Conservation (phyloP, 2,797 vertebrate species). For the Simalia tracyae region DNA sequence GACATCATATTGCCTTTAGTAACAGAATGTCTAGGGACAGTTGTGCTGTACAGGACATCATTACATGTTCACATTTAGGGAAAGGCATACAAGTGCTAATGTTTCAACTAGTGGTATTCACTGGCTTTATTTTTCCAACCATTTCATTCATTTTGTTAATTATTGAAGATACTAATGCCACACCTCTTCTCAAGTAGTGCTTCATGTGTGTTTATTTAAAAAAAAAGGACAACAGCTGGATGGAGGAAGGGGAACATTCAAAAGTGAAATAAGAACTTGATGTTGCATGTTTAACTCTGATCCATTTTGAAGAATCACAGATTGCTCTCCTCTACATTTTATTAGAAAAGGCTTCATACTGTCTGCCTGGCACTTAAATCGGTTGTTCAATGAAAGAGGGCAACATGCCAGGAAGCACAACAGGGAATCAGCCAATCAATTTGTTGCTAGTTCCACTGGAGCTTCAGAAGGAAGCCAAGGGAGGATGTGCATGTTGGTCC, state of each 20-base stretch:
- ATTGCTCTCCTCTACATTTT: not conserved
- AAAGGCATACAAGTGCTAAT: not conserved
- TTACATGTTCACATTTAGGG: not conserved
- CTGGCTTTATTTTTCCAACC: not conserved
- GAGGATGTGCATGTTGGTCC: not conserved
- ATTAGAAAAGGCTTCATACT: not conserved
- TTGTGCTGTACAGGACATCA: not conserved
- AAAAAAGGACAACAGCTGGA: not conserved
- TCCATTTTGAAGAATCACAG: not conserved
- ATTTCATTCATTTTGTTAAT: not conserved
- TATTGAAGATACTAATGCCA: not conserved
- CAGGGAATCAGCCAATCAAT: not conserved
- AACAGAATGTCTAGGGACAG: not conserved
- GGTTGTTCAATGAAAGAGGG: not conserved
- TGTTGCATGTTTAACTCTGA: not conserved
- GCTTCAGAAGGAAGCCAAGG: not conserved
- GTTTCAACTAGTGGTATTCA: not conserved
- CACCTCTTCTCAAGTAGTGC: not conserved
- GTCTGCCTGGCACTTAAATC: not conserved
- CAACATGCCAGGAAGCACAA: conserved; percentile 6
- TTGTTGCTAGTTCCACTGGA: not conserved
- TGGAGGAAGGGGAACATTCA: not conserved
- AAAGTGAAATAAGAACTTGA: not conserved
- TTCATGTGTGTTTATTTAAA: not conserved
- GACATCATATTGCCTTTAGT: not conserved